These are phyloP conservation scores for Himantopus leucocephalus DNA, from an alignment of 2,113 vertebrate genomes.

Conservation along the genomic window DNA sequence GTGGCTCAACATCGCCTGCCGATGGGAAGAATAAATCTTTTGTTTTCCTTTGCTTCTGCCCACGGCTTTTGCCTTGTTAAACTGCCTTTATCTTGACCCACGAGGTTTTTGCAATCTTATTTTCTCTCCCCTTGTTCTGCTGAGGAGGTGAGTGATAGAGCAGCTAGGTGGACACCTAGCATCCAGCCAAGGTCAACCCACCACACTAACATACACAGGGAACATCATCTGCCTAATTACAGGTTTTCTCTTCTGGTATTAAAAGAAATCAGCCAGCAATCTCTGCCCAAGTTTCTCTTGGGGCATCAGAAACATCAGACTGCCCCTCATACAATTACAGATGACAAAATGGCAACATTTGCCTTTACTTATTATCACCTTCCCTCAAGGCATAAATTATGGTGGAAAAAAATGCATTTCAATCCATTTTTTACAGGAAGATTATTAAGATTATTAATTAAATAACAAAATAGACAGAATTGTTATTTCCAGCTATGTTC, in stretches of 20 bases:
- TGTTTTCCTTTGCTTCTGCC: neutral
- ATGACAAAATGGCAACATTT: neutral
- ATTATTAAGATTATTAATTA: neutral
- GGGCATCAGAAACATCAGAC: neutral
- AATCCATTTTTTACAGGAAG: neutral
- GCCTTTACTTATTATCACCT: neutral
- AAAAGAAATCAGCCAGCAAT: neutral
- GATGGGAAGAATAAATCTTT: neutral
- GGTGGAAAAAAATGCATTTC: neutral
- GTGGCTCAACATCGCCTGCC: neutral
- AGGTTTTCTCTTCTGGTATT: neutral
- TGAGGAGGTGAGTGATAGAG: neutral
- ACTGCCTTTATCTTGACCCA: neutral
- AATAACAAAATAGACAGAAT: neutral
- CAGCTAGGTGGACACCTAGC: neutral
- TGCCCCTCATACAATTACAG: neutral
- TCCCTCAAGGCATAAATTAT: neutral
- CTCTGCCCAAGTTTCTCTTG: neutral
- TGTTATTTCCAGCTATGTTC: neutral
- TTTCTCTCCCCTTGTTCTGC: neutral
- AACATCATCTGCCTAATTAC: neutral
- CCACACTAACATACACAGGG: neutral
- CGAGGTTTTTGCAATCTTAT: neutral
- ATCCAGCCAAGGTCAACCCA: neutral
- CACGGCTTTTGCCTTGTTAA: neutral